Conservation (phyloP, 2,797 vertebrate genomes). For the Chelonia mydas region DNA sequence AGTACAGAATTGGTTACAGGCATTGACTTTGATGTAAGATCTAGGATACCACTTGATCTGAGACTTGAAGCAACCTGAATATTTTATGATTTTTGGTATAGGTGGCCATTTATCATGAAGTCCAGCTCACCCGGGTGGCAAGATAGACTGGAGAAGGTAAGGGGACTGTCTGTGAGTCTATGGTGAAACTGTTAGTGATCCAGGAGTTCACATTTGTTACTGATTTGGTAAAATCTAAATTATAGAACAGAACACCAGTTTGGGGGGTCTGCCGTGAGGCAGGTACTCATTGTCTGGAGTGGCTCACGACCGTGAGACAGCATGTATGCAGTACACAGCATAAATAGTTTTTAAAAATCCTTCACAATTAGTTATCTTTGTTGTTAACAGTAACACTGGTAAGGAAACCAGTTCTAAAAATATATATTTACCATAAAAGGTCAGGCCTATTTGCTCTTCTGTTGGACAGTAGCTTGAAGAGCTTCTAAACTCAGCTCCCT, state of each 20-base stretch:
- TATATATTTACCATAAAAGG: slow-evolving; percentile 52
- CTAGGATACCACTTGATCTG: no score
- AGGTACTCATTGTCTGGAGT: not conserved
- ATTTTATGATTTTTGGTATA: not conserved
- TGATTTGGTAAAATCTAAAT: not conserved
- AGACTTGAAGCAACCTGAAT: not conserved
- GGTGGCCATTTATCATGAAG: not conserved
- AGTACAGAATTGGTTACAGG: not conserved
- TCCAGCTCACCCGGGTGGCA: not conserved
- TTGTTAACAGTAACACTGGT: not conserved
- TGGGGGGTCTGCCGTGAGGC: not conserved
- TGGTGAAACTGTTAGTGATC: not conserved
- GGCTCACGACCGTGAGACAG: not conserved
- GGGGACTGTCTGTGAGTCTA: not conserved
- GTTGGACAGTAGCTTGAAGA: slow-evolving; percentile 37
- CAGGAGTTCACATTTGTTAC: not conserved
- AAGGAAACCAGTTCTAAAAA: slow-evolving; percentile 56
- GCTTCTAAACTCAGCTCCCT: slow-evolving; percentile 53
- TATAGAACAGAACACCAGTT: not conserved
- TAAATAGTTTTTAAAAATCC: slow-evolving; percentile 33
- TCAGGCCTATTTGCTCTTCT: slow-evolving; percentile 37
- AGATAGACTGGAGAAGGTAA: not conserved
- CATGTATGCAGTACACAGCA: slow-evolving; percentile 24
- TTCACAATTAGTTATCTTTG: slow-evolving; percentile 5
- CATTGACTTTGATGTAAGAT: not conserved